Base-by-base conservation (phyloP, 2,888 invertebrate genomes). In the Orgyia antiqua region DNA sequence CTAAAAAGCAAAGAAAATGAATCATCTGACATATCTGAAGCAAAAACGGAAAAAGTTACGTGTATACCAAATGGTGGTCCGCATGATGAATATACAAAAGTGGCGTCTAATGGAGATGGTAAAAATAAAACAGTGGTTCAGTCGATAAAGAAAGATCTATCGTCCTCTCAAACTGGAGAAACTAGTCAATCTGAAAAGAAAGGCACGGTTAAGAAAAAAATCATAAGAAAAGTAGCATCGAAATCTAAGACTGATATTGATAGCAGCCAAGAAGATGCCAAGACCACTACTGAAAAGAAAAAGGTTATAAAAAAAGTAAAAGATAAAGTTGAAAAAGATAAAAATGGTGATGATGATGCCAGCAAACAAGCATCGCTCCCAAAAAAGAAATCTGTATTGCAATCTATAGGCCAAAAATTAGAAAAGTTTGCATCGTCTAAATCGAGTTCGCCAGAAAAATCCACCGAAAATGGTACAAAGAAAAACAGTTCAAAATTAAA, bases 371-470 rank as follows among this genome's bases (percentile, higher is more conserved):
- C 54, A 12, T 52, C 51, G 25, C 68, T 66, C 37, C 60, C 84
- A 4, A 90, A 90, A 58, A 91, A 91, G 69, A 91, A 91, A 68
- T 83, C 89, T 1, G 88, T 95, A 47, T 76, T 94, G 21, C 93
- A 93, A 59, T 91, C 91, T 0, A 89, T 94, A 51, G 94, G 95
- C 24, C 93, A 93, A 59, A 92, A 92, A 65, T 87, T 92, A 57
- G 93, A 93, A 69, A 93, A 92, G 63, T 87, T 93, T 19, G 80
- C 89, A 1, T 87, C 88, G 28, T 84, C 78, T 39, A 87, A 87
- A 57, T 68, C 77, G 42, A 68, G 78, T 70, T 68, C 88, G 50
- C 82, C 86, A 42, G 75, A 87, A 72, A 82, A 91, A 68, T 67
- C 42, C 47, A 44, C 60, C 31, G 74, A 76, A 36, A 71, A 57